Conservation (phyloP, 2,888 invertebrate genomes). For the Xanthia icteritia region DNA sequence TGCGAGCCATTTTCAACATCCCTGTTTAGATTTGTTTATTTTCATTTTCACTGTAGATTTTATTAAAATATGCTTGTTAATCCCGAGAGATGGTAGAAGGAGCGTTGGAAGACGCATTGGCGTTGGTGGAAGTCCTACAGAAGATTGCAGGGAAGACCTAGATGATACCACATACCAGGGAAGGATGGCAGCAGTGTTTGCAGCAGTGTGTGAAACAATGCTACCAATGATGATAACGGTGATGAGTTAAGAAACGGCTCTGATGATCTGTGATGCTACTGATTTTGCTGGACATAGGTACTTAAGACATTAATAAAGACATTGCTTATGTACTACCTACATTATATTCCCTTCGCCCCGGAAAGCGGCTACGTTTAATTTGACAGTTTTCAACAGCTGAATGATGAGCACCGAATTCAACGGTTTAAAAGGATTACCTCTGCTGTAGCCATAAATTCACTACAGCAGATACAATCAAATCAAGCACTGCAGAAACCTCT, state of each 20-base stretch:
- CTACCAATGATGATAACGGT: neutral
- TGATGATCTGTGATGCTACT: neutral
- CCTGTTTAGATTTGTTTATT: conserved; percentile 16
- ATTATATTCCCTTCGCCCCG: neutral
- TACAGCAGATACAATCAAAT: neutral
- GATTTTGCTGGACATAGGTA: neutral
- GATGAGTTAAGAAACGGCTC: neutral
- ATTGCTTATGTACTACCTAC: neutral
- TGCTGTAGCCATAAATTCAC: neutral
- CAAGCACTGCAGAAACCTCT: neutral
- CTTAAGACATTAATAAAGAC: neutral
- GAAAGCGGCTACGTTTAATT: neutral
- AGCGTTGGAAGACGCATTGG: neutral
- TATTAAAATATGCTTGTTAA: neutral
- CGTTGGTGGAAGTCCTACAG: neutral
- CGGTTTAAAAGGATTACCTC: neutral
- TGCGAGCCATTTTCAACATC: conserved; percentile 24
- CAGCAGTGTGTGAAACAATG: neutral
- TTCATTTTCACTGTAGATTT: neutral
- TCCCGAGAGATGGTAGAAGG: neutral
- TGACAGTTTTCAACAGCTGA: neutral
- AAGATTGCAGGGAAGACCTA: neutral
- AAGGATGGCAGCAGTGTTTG: neutral
- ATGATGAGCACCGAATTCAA: neutral
- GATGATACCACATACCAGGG: neutral